Base-by-base conservation (phyloP, 2,888 invertebrate genomes). In the Erpobdella octoculata region DNA sequence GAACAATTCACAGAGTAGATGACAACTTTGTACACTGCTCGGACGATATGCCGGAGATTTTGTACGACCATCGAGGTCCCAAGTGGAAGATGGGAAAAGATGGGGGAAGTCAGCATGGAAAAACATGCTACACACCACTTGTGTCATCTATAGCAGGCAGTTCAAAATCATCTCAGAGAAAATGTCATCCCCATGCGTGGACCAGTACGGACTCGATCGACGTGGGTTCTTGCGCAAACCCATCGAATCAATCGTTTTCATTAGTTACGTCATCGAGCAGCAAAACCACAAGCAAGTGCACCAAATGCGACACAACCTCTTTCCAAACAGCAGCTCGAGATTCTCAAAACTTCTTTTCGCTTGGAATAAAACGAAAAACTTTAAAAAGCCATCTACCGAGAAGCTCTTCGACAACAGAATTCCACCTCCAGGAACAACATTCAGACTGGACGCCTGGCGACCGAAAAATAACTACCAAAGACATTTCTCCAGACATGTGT, bases 111-210 rank as follows among this genome's bases (percentile, higher is more conserved):
- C n/a, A n/a, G n/a, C n/a, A n/a, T n/a, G n/a, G n/a, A n/a, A 53
- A 28, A 15, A 53, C 53, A 25, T 53, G 28, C 53, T 53, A 53
- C 53, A 28, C 53, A 53, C 53, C 53, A n/a, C 53, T 53, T n/a
- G 53, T 53, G 8, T 53, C 53, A 21, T 53, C 53, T 53, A 21
- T 53, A n/a, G n/a, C n/a, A n/a, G n/a, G n/a, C 18, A n/a, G 53
- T 28, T 53, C 53, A 8, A 21, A 53, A 53, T 53, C 53, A 21
- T 5, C 9, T 53, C 21, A 53, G 21, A 53, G 53, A 28, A 53
- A 53, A 28, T 28, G 28, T 9, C 53, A n/a, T 25, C 53, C 21
- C 9, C 9, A 12, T 8, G 53, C 1, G 21, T 25, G 3, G 4
- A 21, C 53, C 1, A 25, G 53, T 28, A 28, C 21, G 15, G n/a